Conservation (phyloP, 2,888 invertebrate species). For the Drosophila recens region DNA sequence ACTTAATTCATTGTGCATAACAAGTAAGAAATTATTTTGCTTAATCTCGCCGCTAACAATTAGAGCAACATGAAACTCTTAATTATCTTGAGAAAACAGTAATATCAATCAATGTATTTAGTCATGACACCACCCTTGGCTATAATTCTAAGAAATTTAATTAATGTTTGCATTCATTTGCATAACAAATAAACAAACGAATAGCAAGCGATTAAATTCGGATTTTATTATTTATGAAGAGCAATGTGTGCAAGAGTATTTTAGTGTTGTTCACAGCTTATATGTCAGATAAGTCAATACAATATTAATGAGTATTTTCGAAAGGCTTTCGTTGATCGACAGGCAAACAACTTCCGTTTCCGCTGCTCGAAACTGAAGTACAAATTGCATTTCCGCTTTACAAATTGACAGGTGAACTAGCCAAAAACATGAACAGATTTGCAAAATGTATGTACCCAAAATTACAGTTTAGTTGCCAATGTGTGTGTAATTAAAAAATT, state of each 20-base stretch:
- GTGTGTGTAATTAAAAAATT: conserved; percentile 56
- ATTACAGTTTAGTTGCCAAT: not conserved
- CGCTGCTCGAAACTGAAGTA: conserved; percentile 47
- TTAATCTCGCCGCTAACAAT: not conserved
- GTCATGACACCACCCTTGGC: not conserved
- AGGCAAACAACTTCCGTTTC: conserved; percentile 60
- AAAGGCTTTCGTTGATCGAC: conserved; percentile 30
- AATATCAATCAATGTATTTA: not conserved
- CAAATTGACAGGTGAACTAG: conserved; percentile 36
- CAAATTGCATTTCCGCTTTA: conserved; percentile 67
- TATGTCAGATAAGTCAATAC: conserved; percentile 7
- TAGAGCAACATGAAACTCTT: not conserved
- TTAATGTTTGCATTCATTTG: conserved; percentile 52
- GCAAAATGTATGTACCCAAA: conserved; percentile 26
- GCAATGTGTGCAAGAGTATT: not conserved
- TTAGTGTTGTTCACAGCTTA: not conserved
- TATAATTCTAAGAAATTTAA: conserved; percentile 32
- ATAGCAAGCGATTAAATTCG: conserved; percentile 3
- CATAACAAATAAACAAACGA: conserved; percentile 39
- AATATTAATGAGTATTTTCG: conserved; percentile 23
- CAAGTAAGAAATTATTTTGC: not conserved
- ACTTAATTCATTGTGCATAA: not conserved
- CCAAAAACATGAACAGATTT: conserved; percentile 35
- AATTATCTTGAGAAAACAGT: not conserved
- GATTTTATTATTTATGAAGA: conserved; percentile 26